Percentiles rank a stretch among this genome's conserved stretches.
These are phyloP conservation scores for Vipera ursinii DNA, from an alignment of 2,797 vertebrate species.

Conservation along the genomic window DNA sequence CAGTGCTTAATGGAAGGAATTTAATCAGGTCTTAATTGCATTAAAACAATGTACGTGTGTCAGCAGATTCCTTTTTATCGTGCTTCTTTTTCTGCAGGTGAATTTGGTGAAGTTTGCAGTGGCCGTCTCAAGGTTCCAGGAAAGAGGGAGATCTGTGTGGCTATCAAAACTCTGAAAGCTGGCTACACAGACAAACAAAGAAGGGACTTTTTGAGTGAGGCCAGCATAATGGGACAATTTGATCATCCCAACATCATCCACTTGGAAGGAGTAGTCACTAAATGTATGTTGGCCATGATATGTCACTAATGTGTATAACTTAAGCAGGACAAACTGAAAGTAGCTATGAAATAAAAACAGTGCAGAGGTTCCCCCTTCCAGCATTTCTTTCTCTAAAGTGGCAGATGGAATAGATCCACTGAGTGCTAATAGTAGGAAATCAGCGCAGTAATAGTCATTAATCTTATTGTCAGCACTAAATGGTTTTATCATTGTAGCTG, in stretches of 20 bases:
- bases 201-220: conserved; percentile 94
- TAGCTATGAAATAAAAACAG: conserved; percentile 67
- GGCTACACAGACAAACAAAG: conserved; percentile 97
- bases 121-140: conserved; percentile 94
- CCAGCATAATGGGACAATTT: conserved; percentile 98
- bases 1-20: neutral
- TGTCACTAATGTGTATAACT: conserved; percentile 23
- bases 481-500: conserved; percentile 83
- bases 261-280: conserved; percentile 96
- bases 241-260: conserved; percentile 98
- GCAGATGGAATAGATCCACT: conserved; percentile 77
- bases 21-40: neutral
- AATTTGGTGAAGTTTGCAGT: conserved; percentile 96
- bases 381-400: conserved; percentile 66
- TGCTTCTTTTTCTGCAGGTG: conserved; percentile 74
- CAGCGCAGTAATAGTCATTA: conserved; percentile 81
- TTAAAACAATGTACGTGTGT: neutral
- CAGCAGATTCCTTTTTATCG: neutral
- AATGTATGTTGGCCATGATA: conserved; percentile 80
- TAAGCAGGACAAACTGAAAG: conserved; percentile 55
- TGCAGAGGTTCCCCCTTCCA: neutral
- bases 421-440: conserved; percentile 86
- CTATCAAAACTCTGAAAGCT: conserved; percentile 96
- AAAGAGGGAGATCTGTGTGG: conserved; percentile 95
- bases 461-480: conserved; percentile 93